These are phyloP conservation scores for Microplitis manilae DNA, from an alignment of 2,888 invertebrate species.

Conservation along the genomic window DNA sequence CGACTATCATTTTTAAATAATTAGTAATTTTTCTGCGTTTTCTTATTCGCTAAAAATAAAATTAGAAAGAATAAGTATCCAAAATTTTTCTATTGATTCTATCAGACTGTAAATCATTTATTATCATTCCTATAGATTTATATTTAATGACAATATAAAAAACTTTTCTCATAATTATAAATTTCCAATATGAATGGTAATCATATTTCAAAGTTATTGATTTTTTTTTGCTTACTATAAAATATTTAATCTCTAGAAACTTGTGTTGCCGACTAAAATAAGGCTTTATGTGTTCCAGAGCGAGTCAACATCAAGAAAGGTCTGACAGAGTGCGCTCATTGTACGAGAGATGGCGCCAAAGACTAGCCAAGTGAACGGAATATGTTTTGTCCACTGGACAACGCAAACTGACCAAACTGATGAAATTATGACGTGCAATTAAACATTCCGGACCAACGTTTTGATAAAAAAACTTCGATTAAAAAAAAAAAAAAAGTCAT, in stretches of 20 bases:
- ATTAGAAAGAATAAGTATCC: no score
- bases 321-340: slow-evolving; percentile 47
- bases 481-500: no score
- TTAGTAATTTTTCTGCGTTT: no score
- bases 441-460: neutral
- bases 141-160: no score
- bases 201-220: neutral
- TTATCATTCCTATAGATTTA: no score
- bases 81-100: no score
- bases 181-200: no score
- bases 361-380: slow-evolving; percentile 57
- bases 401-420: neutral
- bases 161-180: no score
- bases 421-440: slow-evolving; percentile 29
- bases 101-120: no score
- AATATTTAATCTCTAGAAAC: slow-evolving; percentile 34
- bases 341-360: slow-evolving; percentile 60
- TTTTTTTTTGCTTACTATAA: neutral
- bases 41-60: no score
- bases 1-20: no score
- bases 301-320: slow-evolving; percentile 44
- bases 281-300: neutral
- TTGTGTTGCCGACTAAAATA: slow-evolving; percentile 46
- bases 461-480: no score
- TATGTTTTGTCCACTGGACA: slow-evolving; percentile 59